phyloP scores from a whole-genome alignment of 2,113 vertebrate genomes.

The Syngnathus scovelli region DNA sequence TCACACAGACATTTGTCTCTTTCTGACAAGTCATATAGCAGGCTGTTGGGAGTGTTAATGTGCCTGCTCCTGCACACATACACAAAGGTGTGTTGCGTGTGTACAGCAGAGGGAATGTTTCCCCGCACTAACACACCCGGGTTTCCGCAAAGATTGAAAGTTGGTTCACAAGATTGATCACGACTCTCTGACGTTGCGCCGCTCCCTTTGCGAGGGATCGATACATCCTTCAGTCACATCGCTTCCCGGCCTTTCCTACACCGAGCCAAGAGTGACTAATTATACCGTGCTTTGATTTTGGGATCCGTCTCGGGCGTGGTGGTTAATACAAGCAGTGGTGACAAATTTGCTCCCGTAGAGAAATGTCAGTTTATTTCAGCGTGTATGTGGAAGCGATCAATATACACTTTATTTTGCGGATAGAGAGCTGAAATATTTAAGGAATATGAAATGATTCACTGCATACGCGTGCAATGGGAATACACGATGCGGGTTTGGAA shows the following conservation, averaged over 20 bases:
- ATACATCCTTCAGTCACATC: constrained; percentile 72
- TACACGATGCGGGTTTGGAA: not conserved
- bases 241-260: constrained; percentile 60
- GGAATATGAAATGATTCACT: constrained; percentile 35
- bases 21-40: constrained; percentile 62
- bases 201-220: constrained; percentile 61
- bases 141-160: constrained; percentile 63
- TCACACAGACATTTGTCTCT: constrained; percentile 68
- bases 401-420: constrained; percentile 48
- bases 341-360: constrained; percentile 50
- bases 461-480: not conserved
- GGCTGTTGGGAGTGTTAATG: constrained; percentile 56
- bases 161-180: constrained; percentile 67
- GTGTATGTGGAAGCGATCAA: constrained; percentile 44
- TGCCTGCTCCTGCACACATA: constrained; percentile 31
- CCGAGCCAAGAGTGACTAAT: constrained; percentile 67
- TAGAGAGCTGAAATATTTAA: constrained; percentile 39
- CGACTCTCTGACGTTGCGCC: constrained; percentile 54
- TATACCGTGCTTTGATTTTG: constrained; percentile 61
- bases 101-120: constrained; percentile 39
- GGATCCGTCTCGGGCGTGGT: constrained; percentile 52
- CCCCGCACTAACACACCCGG: constrained; percentile 35
- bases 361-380: constrained; percentile 60
- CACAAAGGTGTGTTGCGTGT: constrained; percentile 33
- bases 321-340: constrained; percentile 52